Evolutionary conservation across 2,113 vertebrate genomes (phyloP), one percentile per base, ranked within the genome.

Genomic region (Dicrurus megarhynchus): DNA sequence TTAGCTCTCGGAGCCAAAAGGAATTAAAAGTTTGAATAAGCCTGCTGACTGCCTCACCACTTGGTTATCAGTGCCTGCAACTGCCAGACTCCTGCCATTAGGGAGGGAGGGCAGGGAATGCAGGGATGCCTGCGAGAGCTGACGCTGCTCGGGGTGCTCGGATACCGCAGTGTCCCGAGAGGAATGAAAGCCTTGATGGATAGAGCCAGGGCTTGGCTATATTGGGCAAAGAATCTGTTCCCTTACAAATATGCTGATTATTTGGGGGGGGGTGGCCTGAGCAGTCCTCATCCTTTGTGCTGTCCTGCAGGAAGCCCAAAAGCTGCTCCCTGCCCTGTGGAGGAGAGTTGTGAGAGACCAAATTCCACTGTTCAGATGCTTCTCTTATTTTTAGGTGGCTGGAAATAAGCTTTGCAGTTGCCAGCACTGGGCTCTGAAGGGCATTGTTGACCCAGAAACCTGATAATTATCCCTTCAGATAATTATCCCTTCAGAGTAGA

Each of bases 1-100:
- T 97, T 97, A 97, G 95, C 95, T 97, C 59, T 63, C 33, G 1
- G 65, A 95, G 95, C 94, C 95, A 94, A 83, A 82, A 97, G 76
- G 95, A 97, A 95, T 95, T 71, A 90, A 73, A 95, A 95, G 91
- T 96, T 90, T 84, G 95, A 60, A 65, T 14, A 84, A 94, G 90
- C 61, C 44, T 94, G 78, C 89, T 76, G 93, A 44, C 88, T 90
- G 1, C 65, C 65, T 88, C 73, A 35, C 91, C 92, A 59, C 76
- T 92, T 91, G 73, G 63, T 94, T 90, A 80, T 88, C 90, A 2
- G 60, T 95, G 93, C 90, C 89, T 90, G 87, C 81, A 79, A 60
- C n/a, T 21, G n/a, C 74, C 33, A 80, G 84, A 5, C 60, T 86
- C n/a, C 18, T 53, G 64, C 93, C 92, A 56, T 61, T 55, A 79